Evolutionary conservation across 2,888 invertebrate genomes (phyloP).

Genomic region (Acanthosoma haemorrhoidale): DNA sequence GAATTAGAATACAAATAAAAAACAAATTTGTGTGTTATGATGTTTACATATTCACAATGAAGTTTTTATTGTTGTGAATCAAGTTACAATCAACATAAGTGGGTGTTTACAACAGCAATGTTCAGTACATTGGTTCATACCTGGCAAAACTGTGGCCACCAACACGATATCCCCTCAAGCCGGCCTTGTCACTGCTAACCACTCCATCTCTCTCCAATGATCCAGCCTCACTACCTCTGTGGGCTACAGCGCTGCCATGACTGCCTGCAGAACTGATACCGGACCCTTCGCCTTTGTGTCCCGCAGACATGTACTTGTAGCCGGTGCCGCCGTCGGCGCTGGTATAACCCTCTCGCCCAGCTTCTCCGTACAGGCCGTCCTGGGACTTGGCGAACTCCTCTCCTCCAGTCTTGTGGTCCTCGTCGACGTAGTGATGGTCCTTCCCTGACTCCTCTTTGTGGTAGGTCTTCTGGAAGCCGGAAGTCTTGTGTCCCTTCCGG

Average conservation of each 20-base stretch:
- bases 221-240: too few relatives aligned
- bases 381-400: neutral
- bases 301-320: neutral
- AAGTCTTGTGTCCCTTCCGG: constrained; percentile 22
- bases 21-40: too few relatives aligned
- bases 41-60: too few relatives aligned
- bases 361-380: neutral
- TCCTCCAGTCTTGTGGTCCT: constrained; percentile 2
- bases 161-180: neutral
- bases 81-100: too few relatives aligned
- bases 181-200: neutral
- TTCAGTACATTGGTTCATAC: too few relatives aligned
- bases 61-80: too few relatives aligned
- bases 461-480: constrained; percentile 28
- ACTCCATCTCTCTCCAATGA: neutral
- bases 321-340: neutral
- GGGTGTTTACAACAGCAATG: too few relatives aligned
- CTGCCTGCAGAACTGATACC: neutral
- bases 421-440: constrained; percentile 16
- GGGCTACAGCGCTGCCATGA: neutral
- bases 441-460: constrained; percentile 25
- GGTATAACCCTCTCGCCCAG: neutral
- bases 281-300: neutral
- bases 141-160: neutral
- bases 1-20: too few relatives aligned